Evolutionary conservation across 2,888 invertebrate genomes (phyloP), one percentile per base, ranked within the genome.

Genomic region (Drosophila heteroneura): DNA sequence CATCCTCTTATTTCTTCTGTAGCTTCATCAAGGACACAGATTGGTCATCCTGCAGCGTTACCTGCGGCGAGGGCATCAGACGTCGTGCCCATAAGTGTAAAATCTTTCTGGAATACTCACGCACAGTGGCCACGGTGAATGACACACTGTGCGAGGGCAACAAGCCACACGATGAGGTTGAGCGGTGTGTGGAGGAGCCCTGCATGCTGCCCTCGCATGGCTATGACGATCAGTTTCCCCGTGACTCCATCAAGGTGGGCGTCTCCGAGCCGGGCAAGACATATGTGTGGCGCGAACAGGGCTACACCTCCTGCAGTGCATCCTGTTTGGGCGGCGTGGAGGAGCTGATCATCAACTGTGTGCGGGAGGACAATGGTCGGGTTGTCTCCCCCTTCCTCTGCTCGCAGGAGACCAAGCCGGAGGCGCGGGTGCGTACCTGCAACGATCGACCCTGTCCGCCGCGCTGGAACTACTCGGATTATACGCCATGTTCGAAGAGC

Each of bases 361-460:
- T 98, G 0, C 94, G 98, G 72, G 97, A 97, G 84, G 97, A 97
- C 91, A 97, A 97, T 70, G 96, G 97, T 14, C 96, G 97, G 88
- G 96, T 97, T 5, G 97, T 98, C 0, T 97, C 97, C 9, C 97
- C 97, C 0, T 97, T 97, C 91, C 95, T 98, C 92, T 99, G 99
- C 89, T 96, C 97, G 39, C 96, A 97, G 1, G 96, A 97, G 83
- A 96, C 97, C 0, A 97, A 97, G 91, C 98, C 98, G 0, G 98
- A 98, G 92, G 97, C 97, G 58, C 94, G 98, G 73, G 97, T 97
- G 39, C 94, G 97, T 88, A 97, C 97, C 0, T 98, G 98, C 94
- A 99, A 99, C 92, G 98, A 98, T 90, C 96, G 97, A 74, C 97
- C 99, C 0, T 99, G 99, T 92, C 98, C 98, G 3, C 98, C 99